Base-by-base conservation (phyloP, 2,888 invertebrate species). In the Hypercompe scribonia region DNA sequence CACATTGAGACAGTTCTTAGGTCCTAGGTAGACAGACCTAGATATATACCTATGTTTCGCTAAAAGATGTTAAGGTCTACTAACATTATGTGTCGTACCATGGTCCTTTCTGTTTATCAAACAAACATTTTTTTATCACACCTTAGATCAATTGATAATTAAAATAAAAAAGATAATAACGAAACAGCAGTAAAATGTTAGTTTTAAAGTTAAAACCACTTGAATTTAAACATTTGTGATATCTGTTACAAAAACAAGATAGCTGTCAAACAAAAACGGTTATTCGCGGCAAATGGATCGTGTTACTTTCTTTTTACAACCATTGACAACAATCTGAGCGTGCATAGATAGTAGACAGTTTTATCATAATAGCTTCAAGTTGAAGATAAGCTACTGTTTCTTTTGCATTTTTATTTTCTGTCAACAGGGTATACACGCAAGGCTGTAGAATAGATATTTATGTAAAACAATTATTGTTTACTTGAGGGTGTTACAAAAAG, bases 321-420 rank as follows among this genome's bases (percentile, higher is more conserved):
- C 81, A 81, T 76, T 82, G 86, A 85, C 86, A 84, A 84, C 80
- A 68, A 83, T 82, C 82, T 80, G 70, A 79, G 77, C 81, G 80
- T 83, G 75, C 76, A 75, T 77, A 85, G 90, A 90, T 90, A 90
- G 88, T 87, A 84, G 86, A 72, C 80, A 76, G 77, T 86, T 87
- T 92, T 91, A 93, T 93, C 93, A 89, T 90, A 92, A 93, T 91
- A 87, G 86, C 79, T 81, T 81, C 86, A 84, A 90, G 91, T 92
- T 89, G 78, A 67, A 90, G 93, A 93, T 93, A 93, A 92, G 91
- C 90, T 90, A 88, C 91, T 84, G 83, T 82, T 80, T 87, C 21
- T 88, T 88, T 88, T 88, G 73, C 82, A 79, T 83, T 84, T 84
- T 83, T 67, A 70, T 84, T 83, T 84, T 87, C 86, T 86, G 84